A percentile compares a stretch with the other conserved stretches of the same genome.
phyloP scores from a whole-genome alignment of 2,113 vertebrate genomes.

The Hippolais icterina region DNA sequence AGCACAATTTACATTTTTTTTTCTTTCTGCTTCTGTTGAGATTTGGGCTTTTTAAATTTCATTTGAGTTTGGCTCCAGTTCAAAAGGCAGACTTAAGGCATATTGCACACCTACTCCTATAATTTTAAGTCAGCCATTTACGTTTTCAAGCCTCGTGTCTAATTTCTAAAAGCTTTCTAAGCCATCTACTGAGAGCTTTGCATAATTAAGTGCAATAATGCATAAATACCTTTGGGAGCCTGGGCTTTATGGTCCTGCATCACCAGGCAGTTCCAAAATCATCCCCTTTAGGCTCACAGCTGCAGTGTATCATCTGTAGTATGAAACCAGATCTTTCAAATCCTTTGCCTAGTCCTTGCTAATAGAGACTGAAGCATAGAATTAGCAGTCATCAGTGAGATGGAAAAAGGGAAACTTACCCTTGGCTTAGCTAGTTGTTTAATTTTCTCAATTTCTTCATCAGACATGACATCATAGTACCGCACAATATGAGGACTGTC shows the following conservation, averaged over 20 bases:
- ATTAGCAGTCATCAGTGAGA: background rate
- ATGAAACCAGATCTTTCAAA: background rate
- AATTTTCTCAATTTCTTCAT: slow-evolving; percentile 89
- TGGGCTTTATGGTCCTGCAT: background rate
- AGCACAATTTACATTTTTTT: background rate
- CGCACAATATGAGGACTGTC: slow-evolving; percentile 93
- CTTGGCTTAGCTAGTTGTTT: slow-evolving; percentile 92
- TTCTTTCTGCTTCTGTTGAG: background rate
- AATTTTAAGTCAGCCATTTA: background rate
- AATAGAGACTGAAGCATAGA: background rate
- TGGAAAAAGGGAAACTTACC: slow-evolving; percentile 72
- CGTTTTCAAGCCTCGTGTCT: background rate
- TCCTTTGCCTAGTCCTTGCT: background rate
- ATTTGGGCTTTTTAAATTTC: background rate
- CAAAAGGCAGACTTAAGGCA: background rate
- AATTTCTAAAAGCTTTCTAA: background rate
- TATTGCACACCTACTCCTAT: background rate
- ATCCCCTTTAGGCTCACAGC: background rate
- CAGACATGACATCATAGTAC: slow-evolving; percentile 85
- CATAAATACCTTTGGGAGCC: background rate
- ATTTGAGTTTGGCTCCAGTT: background rate
- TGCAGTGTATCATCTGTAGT: background rate
- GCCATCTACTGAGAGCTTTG: background rate
- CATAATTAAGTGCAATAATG: background rate
- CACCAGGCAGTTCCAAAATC: background rate